Evolutionary conservation across 2,113 vertebrate species (phyloP).

Genomic region (Oncorhynchus kisutch): DNA sequence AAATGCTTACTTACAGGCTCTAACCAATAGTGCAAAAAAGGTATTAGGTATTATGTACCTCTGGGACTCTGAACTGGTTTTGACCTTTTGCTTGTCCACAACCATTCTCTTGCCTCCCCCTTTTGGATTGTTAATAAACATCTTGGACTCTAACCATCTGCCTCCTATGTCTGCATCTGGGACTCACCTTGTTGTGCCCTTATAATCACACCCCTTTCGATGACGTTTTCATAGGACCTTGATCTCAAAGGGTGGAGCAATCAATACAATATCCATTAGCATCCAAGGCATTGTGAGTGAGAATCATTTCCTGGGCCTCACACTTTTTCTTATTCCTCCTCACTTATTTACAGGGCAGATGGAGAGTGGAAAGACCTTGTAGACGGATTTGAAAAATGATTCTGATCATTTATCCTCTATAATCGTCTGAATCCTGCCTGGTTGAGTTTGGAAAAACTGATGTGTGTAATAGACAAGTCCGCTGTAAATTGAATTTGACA

Average conservation of each 20-base stretch:
- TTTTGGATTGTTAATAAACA: no score
- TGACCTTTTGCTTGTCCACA: no score
- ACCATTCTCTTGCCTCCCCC: no score
- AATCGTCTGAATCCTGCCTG: constrained; percentile 41
- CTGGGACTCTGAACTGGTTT: no score
- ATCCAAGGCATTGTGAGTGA: constrained; percentile 65
- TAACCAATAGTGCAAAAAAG: no score
- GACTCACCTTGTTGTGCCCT: no score
- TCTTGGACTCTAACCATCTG: no score
- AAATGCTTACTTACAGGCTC: no score
- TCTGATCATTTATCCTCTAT: constrained; percentile 60
- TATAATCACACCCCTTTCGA: constrained; percentile 60
- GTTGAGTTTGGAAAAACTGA: constrained; percentile 13
- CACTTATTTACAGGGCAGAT: constrained; percentile 76
- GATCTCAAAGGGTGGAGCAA: constrained; percentile 71
- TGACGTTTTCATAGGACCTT: constrained; percentile 74
- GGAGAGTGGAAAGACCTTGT: constrained; percentile 65
- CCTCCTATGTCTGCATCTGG: no score
- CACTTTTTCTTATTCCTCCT: constrained; percentile 61
- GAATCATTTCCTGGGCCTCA: constrained; percentile 66
- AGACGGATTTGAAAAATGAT: constrained; percentile 73
- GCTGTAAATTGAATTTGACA: no score
- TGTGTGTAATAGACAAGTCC: constrained; percentile 6
- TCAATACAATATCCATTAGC: constrained; percentile 77
- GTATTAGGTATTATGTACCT: no score